Conservation (phyloP, 1,140 invertebrate species). For the Pachyrhynchus sulphureomaculatus region DNA sequence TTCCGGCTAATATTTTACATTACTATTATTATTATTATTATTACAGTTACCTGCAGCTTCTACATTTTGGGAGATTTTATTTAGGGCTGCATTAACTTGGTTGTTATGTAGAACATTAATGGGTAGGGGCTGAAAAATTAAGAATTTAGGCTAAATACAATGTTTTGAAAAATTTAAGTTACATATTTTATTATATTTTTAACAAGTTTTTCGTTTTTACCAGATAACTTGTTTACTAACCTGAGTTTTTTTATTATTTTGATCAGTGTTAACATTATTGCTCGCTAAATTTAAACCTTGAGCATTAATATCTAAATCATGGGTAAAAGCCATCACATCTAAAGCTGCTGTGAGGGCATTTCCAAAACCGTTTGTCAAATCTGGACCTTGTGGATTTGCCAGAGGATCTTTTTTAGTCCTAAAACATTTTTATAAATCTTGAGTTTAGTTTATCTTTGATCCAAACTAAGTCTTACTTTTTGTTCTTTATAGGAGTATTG, state of each 20-base stretch:
- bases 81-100: constrained; percentile 13
- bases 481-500: constrained; percentile 76
- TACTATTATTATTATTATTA: too few species aligned
- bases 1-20: too few species aligned
- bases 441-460: too few species aligned
- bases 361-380: constrained; percentile 57
- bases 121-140: too few species aligned
- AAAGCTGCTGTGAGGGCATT: constrained; percentile 72
- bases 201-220: too few species aligned
- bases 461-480: constrained; percentile 35
- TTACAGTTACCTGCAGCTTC: neutral
- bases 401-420: constrained; percentile 46
- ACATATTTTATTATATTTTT: too few species aligned
- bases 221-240: too few species aligned
- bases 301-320: constrained; percentile 59
- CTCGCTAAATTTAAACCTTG: constrained; percentile 40
- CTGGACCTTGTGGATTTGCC: constrained; percentile 46
- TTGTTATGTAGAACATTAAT: constrained; percentile 20
- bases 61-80: neutral
- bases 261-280: too few species aligned
- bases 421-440: too few species aligned
- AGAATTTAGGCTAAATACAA: too few species aligned
- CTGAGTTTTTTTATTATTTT: too few species aligned
- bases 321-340: constrained; percentile 77
- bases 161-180: too few species aligned